Base-by-base conservation (phyloP, 2,113 vertebrate species). In the Panthera leo region DNA sequence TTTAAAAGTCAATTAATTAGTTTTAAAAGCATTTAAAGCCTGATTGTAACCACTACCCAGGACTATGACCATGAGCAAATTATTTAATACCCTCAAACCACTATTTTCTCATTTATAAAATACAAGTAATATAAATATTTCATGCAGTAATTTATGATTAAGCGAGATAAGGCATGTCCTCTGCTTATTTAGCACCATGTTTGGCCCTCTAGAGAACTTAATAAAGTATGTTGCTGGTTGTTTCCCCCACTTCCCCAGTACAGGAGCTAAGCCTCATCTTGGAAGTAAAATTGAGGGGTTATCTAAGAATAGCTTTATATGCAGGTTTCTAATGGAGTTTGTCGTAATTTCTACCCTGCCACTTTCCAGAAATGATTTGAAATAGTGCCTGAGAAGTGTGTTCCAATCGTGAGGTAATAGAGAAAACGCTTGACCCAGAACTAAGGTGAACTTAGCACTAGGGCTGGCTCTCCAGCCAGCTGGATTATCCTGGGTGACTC, bases 1-100 rank as follows among this genome's bases (percentile, higher is more conserved):
- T 91, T 97, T 86, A 79, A 70, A 94, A 89, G 45, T 93, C 42
- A 85, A 10, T 91, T 94, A 79, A 23, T 85, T 92, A n/a, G 89
- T 89, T 88, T 93, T 61, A 55, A 92, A 89, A 88, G 42, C 16
- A 34, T 92, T 89, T 85, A 86, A 92, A 61, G 75, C 29, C n/a
- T 92, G 67, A 55, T 82, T 70, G 21, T 58, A 92, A 87, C 21
- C 2, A 61, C 45, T 85, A 85, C 29, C 65, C 85, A n/a, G 23
- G n/a, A 89, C 53, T 86, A 23, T 89, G 58, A 92, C 39, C 39
- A 85, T 82, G 51, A 95, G 67, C 23, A 85, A 92, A 95, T 94
- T 76, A 31, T 75, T 94, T 58, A 89, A 75, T n/a, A 48, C 15
- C 15, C 21, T 87, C 63, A 68, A 25, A 76, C 7, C 63, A n/a